Conservation (phyloP, 2,113 vertebrate genomes). For the Chaetura pelagica region DNA sequence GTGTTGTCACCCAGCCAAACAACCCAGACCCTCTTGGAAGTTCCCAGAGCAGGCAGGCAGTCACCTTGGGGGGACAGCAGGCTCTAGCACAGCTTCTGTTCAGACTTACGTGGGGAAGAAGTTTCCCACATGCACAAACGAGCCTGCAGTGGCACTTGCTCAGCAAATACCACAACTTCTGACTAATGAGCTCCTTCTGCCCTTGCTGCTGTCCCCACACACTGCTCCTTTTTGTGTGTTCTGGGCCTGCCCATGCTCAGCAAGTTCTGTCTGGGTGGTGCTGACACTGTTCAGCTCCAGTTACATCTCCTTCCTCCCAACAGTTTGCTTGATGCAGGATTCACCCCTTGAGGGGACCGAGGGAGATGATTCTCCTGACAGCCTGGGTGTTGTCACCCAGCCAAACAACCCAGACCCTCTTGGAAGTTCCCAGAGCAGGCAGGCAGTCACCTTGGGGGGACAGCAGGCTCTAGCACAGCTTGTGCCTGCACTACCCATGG, state of each 20-base stretch:
- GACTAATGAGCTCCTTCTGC: background rate
- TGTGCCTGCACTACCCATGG: rapidly evolving
- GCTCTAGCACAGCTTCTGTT: rapidly evolving
- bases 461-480: background rate
- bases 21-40: rapidly evolving
- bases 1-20: rapidly evolving
- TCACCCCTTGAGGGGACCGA: no score
- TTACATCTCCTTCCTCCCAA: rapidly evolving
- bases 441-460: background rate
- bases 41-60: background rate
- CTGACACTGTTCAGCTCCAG: background rate
- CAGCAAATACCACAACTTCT: background rate
- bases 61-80: background rate
- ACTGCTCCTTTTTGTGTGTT: no score
- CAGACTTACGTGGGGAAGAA: no score
- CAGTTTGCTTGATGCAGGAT: background rate
- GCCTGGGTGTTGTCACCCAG: no score
- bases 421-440: background rate
- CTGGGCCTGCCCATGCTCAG: background rate
- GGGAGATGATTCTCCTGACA: background rate
- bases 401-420: no score
- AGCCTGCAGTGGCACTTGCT: no score
- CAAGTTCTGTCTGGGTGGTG: background rate
- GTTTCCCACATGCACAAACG: no score
- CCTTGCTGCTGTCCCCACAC: rapidly evolving